Evolutionary conservation across 2,113 vertebrate species (phyloP).

Genomic region (Vulpes ferrilata): DNA sequence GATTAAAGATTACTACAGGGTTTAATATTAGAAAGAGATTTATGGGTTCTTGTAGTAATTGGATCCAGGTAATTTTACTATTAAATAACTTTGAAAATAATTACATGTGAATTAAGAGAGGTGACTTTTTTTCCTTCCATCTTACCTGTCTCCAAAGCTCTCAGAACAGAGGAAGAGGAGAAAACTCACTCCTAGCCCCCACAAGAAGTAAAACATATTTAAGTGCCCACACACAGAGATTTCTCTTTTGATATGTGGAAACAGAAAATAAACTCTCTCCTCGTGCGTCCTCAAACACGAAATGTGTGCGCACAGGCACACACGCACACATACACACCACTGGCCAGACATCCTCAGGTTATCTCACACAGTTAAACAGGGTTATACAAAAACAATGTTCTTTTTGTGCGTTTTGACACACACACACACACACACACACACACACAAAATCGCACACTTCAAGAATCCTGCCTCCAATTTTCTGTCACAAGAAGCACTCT

Average conservation of each 20-base stretch:
- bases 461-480: slow-evolving; percentile 84
- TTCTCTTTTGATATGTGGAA: slow-evolving; percentile 39
- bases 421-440: background rate
- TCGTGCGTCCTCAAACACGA: slow-evolving; percentile 12
- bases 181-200: background rate
- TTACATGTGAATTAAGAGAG: slow-evolving; percentile 76
- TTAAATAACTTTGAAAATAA: slow-evolving; percentile 77
- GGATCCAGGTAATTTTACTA: slow-evolving; percentile 70
- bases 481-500: slow-evolving; percentile 90
- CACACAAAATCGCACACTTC: background rate
- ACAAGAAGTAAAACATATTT: background rate
- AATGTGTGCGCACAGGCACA: background rate
- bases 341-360: background rate
- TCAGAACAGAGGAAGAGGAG: slow-evolving; percentile 50
- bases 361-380: slow-evolving; percentile 8
- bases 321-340: background rate
- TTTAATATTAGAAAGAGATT: slow-evolving; percentile 74
- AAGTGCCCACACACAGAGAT: slow-evolving; percentile 38
- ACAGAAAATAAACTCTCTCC: slow-evolving; percentile 56
- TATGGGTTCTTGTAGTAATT: slow-evolving; percentile 38
- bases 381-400: background rate
- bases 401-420: slow-evolving; percentile 55
- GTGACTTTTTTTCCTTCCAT: slow-evolving; percentile 59
- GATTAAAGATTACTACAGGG: slow-evolving; percentile 54
- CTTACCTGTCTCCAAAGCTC: slow-evolving; percentile 45